A percentile compares a stretch with the other conserved stretches of the same genome.
These are phyloP conservation scores for Mycalesis mineus DNA, from an alignment of 2,888 invertebrate species.

Conservation along the genomic window DNA sequence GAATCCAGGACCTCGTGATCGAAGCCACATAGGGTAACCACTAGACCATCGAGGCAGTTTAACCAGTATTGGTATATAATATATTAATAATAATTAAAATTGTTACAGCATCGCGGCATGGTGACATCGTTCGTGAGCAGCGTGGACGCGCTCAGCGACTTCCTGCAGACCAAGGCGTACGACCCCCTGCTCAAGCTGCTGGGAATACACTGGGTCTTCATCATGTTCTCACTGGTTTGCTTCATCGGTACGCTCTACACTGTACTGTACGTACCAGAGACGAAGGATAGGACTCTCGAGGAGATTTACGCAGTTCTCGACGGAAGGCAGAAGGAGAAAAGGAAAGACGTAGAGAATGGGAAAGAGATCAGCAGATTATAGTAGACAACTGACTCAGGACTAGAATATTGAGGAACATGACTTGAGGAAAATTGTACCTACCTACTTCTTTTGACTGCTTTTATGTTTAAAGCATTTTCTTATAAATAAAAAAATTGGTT, in stretches of 20 bases:
- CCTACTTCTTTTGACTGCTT: background rate
- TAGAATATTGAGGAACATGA: background rate
- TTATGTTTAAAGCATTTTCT: too few relatives aligned
- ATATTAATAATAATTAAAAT: background rate
- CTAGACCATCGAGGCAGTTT: too few relatives aligned
- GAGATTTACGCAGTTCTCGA: constrained; percentile 65
- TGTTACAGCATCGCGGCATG: constrained; percentile 64
- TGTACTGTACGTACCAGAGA: constrained; percentile 68
- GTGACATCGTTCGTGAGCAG: constrained; percentile 69
- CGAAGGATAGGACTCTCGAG: constrained; percentile 61
- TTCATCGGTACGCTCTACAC: constrained; percentile 67
- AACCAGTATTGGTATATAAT: too few relatives aligned
- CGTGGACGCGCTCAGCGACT: constrained; percentile 65
- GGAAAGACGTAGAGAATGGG: constrained; percentile 54
- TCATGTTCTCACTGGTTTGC: constrained; percentile 64
- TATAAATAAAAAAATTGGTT: too few relatives aligned
- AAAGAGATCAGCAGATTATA: constrained; percentile 62
- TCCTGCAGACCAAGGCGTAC: constrained; percentile 69
- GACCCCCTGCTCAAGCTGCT: constrained; percentile 65
- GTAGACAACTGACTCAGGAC: background rate
- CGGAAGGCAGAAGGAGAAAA: constrained; percentile 58
- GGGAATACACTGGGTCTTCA: constrained; percentile 73
- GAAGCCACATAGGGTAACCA: too few relatives aligned
- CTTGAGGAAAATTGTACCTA: background rate
- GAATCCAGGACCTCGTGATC: too few relatives aligned